Percentiles rank a stretch among this genome's conserved stretches.
These are phyloP conservation scores for Pogonomyrmex barbatus DNA, from an alignment of 1,140 invertebrate genomes.

Conservation along the genomic window DNA sequence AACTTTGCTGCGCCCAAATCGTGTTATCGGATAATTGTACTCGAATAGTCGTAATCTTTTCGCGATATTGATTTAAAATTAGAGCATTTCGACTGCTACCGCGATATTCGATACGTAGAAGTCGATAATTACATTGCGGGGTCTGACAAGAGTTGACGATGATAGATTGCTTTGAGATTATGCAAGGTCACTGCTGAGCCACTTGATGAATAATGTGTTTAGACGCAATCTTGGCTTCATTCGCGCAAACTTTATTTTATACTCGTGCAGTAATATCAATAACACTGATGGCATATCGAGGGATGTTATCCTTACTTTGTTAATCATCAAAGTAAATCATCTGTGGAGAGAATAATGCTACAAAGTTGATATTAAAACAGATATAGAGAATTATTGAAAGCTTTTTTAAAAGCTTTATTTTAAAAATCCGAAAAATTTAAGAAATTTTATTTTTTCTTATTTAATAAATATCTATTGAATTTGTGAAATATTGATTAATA, in stretches of 20 bases:
- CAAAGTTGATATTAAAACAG: slow-evolving; percentile 2
- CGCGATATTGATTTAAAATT: slow-evolving; percentile 16
- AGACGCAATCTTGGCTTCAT: slow-evolving; percentile 16
- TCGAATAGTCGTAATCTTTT: slow-evolving; percentile 12
- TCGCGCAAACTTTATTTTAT: slow-evolving; percentile 41
- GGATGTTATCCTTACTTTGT: slow-evolving; percentile 10
- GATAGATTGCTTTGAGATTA: slow-evolving; percentile 53
- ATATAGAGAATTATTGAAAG: not conserved
- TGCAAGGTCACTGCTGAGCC: slow-evolving; percentile 36
- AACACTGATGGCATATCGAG: not conserved
- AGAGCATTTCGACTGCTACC: not conserved
- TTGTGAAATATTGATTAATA: slow-evolving; percentile 4
- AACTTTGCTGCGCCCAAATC: not conserved
- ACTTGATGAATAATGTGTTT: slow-evolving; percentile 49
- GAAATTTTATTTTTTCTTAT: not conserved
- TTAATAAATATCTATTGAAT: not conserved
- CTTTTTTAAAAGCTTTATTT: not conserved
- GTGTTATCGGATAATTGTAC: slow-evolving; percentile 5
- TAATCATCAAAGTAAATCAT: slow-evolving; percentile 9
- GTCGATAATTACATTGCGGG: slow-evolving; percentile 29
- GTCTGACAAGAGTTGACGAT: slow-evolving; percentile 27
- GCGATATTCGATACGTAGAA: slow-evolving; percentile 36
- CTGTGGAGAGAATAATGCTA: not conserved
- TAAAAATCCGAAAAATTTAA: too few relatives aligned
- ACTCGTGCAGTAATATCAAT: slow-evolving; percentile 34